These are phyloP conservation scores for Drosophila willistoni DNA, from an alignment of 1,140 invertebrate genomes.

Conservation along the genomic window DNA sequence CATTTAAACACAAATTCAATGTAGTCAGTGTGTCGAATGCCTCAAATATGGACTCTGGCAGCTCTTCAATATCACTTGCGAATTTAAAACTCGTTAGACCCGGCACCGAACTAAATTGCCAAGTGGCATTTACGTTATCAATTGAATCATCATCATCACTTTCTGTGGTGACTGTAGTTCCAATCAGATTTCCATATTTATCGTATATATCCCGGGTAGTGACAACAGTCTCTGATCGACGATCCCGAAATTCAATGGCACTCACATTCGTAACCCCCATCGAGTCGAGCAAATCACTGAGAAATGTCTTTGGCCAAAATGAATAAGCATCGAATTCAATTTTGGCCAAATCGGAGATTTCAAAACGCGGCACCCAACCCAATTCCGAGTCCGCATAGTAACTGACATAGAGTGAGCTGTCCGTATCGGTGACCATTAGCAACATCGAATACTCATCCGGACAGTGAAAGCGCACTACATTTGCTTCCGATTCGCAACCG, in stretches of 20 bases:
- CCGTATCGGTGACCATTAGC: slow-evolving; percentile 55
- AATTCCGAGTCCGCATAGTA: slow-evolving; percentile 45
- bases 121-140: slow-evolving; percentile 29
- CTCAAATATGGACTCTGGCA: slow-evolving; percentile 53
- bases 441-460: slow-evolving; percentile 64
- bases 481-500: slow-evolving; percentile 60
- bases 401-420: slow-evolving; percentile 54
- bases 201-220: slow-evolving; percentile 1
- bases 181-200: background rate
- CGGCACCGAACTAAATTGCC: slow-evolving; percentile 53
- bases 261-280: slow-evolving; percentile 48
- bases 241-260: slow-evolving; percentile 55
- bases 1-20: slow-evolving; percentile 43
- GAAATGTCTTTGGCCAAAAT: slow-evolving; percentile 55
- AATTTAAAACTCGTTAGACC: slow-evolving; percentile 53
- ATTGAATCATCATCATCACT: background rate
- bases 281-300: slow-evolving; percentile 40
- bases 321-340: slow-evolving; percentile 68
- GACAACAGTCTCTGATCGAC: slow-evolving; percentile 42
- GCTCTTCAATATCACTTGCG: slow-evolving; percentile 36
- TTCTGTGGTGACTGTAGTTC: background rate
- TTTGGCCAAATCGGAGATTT: slow-evolving; percentile 46
- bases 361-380: slow-evolving; percentile 51
- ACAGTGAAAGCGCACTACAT: slow-evolving; percentile 59
- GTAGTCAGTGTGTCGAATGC: slow-evolving; percentile 53